Base-by-base conservation (phyloP, 2,113 vertebrate genomes). In the Microcebus ravelobensis region DNA sequence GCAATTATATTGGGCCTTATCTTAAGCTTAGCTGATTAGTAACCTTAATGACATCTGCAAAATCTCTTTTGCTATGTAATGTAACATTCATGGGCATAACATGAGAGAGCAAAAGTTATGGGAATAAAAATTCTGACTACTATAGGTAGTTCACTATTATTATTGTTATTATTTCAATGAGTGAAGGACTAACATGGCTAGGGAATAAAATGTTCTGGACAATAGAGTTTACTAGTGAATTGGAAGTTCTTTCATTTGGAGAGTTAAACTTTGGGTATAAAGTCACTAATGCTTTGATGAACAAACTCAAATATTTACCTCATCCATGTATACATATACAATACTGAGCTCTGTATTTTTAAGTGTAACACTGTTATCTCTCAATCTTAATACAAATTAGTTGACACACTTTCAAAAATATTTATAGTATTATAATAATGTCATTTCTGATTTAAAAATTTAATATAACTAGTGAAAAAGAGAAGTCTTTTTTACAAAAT, bases 381-480 rank as follows among this genome's bases (percentile, higher is more conserved):
- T 81, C 90, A 90, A 74, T 85, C 11, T 87, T 76, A 68, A 80
- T 13, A 84, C 4, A 76, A 90, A 80, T 70, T 7, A 57, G 2
- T 74, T 4, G 52, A 87, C 39, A 45, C 5, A 14, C 2, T 95
- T 91, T 90, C 18, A 92, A 82, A 96, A 91, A 18, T 20, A 57
- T 85, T 55, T 55, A 63, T 63, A 73, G 74, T 95, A 57, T 87
- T 90, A 57, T 23, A 84, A 74, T 81, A 85, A n/a, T 7, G 20
- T 79, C 8, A 81, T 82, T 31, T 88, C 5, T 90, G 13, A 71
- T 83, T 94, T 73, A 61, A 90, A 93, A 96, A 90, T 21, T 68
- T 17, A 79, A 84, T 63, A 87, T 55, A 83, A 86, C 68, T 48
- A 90, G 13, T 81, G 10, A 91, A 34, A 91, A 67, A 10, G 21